phyloP scores from a whole-genome alignment of 53 echinoderm and acorn worm species.

The Patiria pectinifera region DNA sequence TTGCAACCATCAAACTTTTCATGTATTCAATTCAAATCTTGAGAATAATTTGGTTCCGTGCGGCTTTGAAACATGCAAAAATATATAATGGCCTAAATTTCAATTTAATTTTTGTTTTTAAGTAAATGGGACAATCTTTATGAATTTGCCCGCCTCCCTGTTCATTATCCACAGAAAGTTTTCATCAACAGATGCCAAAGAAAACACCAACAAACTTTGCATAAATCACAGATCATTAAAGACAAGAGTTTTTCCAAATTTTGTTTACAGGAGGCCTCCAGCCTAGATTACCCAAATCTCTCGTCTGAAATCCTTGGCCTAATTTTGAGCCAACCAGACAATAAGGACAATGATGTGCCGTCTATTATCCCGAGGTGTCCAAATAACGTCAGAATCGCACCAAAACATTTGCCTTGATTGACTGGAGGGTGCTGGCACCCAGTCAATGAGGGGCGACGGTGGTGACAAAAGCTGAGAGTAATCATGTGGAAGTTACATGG shows the following conservation, averaged over 20 bases:
- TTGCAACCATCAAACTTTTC: too few relatives aligned
- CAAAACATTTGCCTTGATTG: slow-evolving; percentile 34
- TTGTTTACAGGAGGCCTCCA: slow-evolving; percentile 5
- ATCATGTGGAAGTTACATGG: slow-evolving; percentile 55
- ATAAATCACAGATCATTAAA: neutral
- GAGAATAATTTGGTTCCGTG: too few relatives aligned
- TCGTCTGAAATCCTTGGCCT: neutral
- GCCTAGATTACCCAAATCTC: slow-evolving; percentile 29
- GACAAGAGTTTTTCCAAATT: neutral
- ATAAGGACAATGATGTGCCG: neutral
- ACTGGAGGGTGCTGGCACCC: slow-evolving; percentile 18
- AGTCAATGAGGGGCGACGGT: slow-evolving; percentile 22
- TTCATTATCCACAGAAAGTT: neutral
- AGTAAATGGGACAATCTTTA: too few relatives aligned
- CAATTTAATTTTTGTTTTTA: too few relatives aligned
- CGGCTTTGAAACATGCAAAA: too few relatives aligned
- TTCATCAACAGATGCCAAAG: neutral
- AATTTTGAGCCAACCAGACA: slow-evolving; percentile 17
- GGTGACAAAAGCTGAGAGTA: slow-evolving; percentile 18
- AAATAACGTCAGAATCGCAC: slow-evolving; percentile 35
- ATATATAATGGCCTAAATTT: too few relatives aligned
- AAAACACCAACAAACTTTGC: neutral
- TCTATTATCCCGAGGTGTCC: slow-evolving; percentile 21
- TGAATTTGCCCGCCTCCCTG: too few relatives aligned
- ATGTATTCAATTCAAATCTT: too few relatives aligned